Evolutionary conservation across 2,113 vertebrate genomes (phyloP), one percentile per base, ranked within the genome.

Genomic region (Coracopsis vasa): DNA sequence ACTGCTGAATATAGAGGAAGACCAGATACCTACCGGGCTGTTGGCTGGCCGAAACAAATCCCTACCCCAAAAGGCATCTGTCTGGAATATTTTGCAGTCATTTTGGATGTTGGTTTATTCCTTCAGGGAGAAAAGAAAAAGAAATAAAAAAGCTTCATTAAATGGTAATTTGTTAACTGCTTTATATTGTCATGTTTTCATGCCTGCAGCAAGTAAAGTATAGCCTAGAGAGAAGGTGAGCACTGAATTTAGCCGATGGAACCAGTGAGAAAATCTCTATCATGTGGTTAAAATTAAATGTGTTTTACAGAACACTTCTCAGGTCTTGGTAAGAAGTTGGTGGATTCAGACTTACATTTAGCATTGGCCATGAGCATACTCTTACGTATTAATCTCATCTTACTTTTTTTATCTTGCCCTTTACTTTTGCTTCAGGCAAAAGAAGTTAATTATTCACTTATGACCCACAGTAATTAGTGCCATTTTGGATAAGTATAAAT

Each of bases 391-490:
- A 69, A 88, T 91, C 74, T 95, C 71, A 54, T 80, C 7, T 88
- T 85, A n/a, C 8, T 4, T 80, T 95, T 94, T 87, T 92, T 87
- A 74, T 95, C 94, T 94, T 86, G 78, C 45, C 71, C 84, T 97
- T 96, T 97, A 69, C 54, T 91, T 97, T 95, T 96, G 96, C 96
- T 95, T 95, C 67, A 58, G 97, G 98, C 95, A 58, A 86, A 80
- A 93, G 51, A 96, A 97, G 95, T 96, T 96, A 98, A 94, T 97
- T 96, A 93, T 93, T 95, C 90, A 72, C 94, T 1, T 97, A 92
- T 98, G 97, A 96, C 95, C 97, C 89, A 56, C 64, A 89, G 71
- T 94, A 97, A 97, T 97, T 95, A 97, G 90, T 91, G 71, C 86
- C 92, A 71, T 94, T 96, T 90, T 82, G 96, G 94, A 93, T 97